Conservation (phyloP, 1,140 invertebrate genomes). For the Meloidogyne floridensis region DNA sequence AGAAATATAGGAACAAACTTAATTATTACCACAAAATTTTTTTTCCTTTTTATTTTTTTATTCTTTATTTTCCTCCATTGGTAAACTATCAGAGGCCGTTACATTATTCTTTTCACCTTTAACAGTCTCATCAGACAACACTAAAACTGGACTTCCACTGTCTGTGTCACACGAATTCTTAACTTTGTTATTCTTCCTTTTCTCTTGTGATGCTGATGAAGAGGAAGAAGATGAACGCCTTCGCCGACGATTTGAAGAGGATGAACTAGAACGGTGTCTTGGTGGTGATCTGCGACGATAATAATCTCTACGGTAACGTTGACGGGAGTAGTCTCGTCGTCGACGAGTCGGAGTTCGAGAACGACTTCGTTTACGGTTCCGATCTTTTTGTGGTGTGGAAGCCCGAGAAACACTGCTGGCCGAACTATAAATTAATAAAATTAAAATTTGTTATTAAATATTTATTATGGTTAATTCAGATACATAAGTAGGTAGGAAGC, state of each 20-base stretch:
- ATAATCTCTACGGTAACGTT: neutral
- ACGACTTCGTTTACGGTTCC: neutral
- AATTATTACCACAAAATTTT: no score
- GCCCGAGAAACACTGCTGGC: neutral
- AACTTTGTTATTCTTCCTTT: neutral
- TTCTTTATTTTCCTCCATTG: neutral
- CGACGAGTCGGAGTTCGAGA: neutral
- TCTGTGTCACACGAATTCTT: neutral
- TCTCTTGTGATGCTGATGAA: neutral
- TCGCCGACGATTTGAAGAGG: neutral
- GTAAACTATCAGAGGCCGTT: neutral
- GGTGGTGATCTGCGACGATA: neutral
- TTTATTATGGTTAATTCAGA: no score
- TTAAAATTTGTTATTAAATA: no score
- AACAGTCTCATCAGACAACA: neutral
- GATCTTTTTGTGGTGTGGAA: neutral
- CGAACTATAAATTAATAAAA: neutral
- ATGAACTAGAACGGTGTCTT: neutral
- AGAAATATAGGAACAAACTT: no score
- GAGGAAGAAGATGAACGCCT: neutral
- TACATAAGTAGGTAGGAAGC: no score
- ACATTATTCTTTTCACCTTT: neutral
- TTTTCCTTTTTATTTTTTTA: neutral
- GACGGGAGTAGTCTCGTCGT: neutral
- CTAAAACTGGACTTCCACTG: neutral